Conservation (phyloP, 2,113 vertebrate species). For the Hippocampus barbouri region DNA sequence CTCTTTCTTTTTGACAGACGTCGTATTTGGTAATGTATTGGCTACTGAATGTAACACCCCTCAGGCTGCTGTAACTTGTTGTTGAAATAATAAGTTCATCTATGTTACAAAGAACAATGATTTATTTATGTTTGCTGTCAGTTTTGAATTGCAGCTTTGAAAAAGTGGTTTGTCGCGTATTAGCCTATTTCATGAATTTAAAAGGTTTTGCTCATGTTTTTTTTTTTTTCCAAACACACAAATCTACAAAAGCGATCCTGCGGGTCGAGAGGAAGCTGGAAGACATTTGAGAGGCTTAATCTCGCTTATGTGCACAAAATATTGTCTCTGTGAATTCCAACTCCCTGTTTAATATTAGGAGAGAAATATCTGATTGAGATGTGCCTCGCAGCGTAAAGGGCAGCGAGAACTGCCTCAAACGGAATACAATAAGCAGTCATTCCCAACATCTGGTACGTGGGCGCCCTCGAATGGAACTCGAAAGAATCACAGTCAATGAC, state of each 20-base stretch:
- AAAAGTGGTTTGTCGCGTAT: neutral
- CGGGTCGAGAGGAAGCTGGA: conserved; percentile 11
- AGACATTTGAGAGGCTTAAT: conserved; percentile 34
- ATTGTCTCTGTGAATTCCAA: conserved; percentile 41
- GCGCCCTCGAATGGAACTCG: neutral
- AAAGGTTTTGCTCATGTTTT: conserved; percentile 14
- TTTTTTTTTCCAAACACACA: conserved; percentile 12
- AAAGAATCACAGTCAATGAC: neutral
- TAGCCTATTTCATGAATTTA: neutral
- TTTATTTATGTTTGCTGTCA: neutral
- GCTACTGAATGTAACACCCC: conserved; percentile 25
- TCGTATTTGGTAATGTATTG: conserved; percentile 33
- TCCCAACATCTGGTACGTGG: neutral
- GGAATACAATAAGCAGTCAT: neutral
- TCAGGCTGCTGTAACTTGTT: conserved; percentile 21
- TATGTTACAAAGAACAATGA: neutral
- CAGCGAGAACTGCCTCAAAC: neutral
- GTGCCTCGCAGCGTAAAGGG: conserved; percentile 21
- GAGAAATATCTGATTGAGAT: conserved; percentile 8
- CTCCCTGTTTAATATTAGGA: conserved; percentile 51
- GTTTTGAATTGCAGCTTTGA: conserved; percentile 11
- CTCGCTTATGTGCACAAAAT: conserved; percentile 12
- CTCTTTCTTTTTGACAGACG: conserved; percentile 18
- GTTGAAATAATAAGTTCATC: conserved; percentile 46
- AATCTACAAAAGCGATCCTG: conserved; percentile 10